Base-by-base conservation (phyloP, 2,797 vertebrate genomes). In the Phoeniculus purpureus region DNA sequence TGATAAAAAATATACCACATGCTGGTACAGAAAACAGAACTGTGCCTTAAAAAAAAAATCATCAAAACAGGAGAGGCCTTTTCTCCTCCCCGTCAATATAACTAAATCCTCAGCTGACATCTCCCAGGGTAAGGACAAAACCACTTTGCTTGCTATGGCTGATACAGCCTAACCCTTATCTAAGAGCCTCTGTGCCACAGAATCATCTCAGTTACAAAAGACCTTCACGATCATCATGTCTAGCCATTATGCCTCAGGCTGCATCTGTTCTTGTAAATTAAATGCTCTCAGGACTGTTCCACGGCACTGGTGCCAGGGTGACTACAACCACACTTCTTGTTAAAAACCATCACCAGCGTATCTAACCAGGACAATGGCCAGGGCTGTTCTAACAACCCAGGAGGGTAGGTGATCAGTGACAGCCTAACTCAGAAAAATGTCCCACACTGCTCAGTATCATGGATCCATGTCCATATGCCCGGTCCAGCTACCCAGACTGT, bases 321-420 rank as follows among this genome's bases (percentile, higher is more conserved):
- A 70, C 45, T 48, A 45, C 13, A 59, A 40, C 34, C 34, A 48
- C 58, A 34, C 18, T 1, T 1, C 29, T 64, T 50, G 29, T 1
- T 86, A 45, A 66, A 90, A 82, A 31, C 13, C 52, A 70, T 15
- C 59, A 34, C 8, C 29, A 62, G 19, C 11, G 17, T 40, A 27
- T 9, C 34, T 37, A 81, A 25, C 9, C 8, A 68, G 4, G 4
- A 7, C 1, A 0, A 0, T 9, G 3, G 23, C 25, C 60, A 64
- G 15, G 15, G 25, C 47, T n/a, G 17, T 50, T 85, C 31, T 45
- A 89, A 47, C n/a, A 81, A 37, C 3, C 3, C 13, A 14, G 59
- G 31, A 52, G 16, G 50, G n/a, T 0, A 54, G 25, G 34, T 40
- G 51, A 50, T 10, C 47, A 60, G 16, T 32, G 27, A 55, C 50